Percentiles rank a stretch among this genome's conserved stretches.
phyloP scores from a whole-genome alignment of 2,113 vertebrate species.

The Malurus alboscapulatus region DNA sequence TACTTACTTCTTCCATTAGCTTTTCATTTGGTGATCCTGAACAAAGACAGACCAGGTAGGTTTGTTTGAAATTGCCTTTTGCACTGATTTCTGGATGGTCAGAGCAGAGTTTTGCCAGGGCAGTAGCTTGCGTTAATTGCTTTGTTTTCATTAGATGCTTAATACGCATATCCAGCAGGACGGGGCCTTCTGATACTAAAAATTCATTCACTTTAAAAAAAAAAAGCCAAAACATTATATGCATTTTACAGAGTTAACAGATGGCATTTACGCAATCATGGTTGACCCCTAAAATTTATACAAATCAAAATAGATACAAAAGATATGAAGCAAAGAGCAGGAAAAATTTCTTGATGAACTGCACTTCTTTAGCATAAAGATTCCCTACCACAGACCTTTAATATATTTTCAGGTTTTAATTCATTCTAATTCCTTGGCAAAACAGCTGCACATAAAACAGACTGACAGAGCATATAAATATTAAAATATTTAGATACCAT shows the following conservation, averaged over 20 bases:
- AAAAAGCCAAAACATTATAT: slow-evolving; percentile 64
- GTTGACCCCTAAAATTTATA: slow-evolving; percentile 3
- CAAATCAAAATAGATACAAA: neutral
- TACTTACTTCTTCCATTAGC: slow-evolving; percentile 92
- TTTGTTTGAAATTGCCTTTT: slow-evolving; percentile 90
- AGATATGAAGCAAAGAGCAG: neutral
- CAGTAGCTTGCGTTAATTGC: slow-evolving; percentile 81
- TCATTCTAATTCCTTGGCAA: neutral
- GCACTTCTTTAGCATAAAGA: neutral
- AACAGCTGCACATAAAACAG: neutral
- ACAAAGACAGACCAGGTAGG: slow-evolving; percentile 92
- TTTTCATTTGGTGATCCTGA: slow-evolving; percentile 84
- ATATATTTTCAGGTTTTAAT: neutral
- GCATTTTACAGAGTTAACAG: neutral
- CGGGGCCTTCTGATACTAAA: slow-evolving; percentile 84
- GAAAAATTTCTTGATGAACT: neutral
- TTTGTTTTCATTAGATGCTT: slow-evolving; percentile 92
- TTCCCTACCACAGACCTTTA: neutral
- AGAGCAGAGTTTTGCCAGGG: slow-evolving; percentile 88
- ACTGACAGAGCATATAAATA: neutral
- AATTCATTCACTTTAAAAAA: slow-evolving; percentile 84
- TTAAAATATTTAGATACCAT: neutral
- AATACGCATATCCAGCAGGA: slow-evolving; percentile 92
- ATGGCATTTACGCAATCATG: neutral
- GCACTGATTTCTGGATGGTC: slow-evolving; percentile 83